phyloP scores from a whole-genome alignment of 2,888 invertebrate genomes.

The Bellardia bayeri region DNA sequence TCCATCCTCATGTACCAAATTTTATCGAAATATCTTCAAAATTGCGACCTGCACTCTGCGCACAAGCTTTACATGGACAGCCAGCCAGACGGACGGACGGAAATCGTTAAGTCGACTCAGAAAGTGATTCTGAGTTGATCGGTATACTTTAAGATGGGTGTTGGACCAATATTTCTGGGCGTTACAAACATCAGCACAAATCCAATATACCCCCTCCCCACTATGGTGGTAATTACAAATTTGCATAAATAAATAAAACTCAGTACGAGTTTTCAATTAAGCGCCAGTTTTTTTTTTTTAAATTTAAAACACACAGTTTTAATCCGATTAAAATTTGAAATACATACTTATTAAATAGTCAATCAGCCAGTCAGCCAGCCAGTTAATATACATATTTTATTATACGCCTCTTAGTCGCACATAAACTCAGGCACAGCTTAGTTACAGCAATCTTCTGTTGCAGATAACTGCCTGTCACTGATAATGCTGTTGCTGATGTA shows the following conservation, averaged over 20 bases:
- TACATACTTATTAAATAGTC: neutral
- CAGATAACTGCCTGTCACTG: neutral
- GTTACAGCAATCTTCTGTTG: neutral
- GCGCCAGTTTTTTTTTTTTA: conserved; percentile 5
- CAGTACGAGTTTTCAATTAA: neutral
- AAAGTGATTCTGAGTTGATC: no score
- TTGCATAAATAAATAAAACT: neutral
- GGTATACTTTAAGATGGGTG: no score
- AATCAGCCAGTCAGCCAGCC: neutral
- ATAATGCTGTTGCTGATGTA: neutral
- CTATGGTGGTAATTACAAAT: neutral
- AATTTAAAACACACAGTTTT: neutral
- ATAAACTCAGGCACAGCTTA: neutral
- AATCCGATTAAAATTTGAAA: conserved; percentile 3
- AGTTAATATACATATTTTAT: neutral
- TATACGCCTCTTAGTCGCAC: conserved; percentile 3
- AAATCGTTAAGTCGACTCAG: no score
- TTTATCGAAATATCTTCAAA: no score
- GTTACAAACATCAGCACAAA: no score
- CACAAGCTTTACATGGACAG: no score
- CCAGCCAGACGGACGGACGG: no score
- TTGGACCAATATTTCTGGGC: no score
- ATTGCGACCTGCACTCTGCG: no score
- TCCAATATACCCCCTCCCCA: no score
- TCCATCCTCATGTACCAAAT: no score